phyloP scores from a whole-genome alignment of 2,113 vertebrate species.

The Promerops cafer region DNA sequence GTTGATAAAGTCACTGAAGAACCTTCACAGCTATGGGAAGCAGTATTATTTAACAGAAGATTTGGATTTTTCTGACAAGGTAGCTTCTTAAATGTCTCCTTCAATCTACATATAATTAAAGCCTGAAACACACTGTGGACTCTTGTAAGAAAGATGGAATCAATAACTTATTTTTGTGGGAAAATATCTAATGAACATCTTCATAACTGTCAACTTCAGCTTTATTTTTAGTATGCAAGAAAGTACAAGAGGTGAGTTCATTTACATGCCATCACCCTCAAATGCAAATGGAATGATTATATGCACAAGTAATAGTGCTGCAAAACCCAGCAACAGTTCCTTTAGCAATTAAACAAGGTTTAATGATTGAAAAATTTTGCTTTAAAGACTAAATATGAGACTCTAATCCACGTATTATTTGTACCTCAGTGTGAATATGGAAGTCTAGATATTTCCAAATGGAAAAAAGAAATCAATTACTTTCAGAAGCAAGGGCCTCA shows the following conservation, averaged over 20 bases:
- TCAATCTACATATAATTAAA: neutral
- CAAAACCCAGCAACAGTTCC: neutral
- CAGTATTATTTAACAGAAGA: neutral
- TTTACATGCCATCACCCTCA: neutral
- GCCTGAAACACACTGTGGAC: neutral
- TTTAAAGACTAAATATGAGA: neutral
- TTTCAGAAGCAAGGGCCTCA: neutral
- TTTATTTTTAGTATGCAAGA: neutral
- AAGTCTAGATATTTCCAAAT: neutral
- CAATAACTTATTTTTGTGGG: neutral
- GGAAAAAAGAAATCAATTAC: neutral
- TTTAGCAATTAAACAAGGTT: neutral
- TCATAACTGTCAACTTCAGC: neutral
- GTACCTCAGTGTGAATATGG: neutral
- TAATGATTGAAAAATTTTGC: neutral
- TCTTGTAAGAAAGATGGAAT: neutral
- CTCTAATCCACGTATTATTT: constrained; percentile 3
- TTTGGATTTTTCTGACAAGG: neutral
- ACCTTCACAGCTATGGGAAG: neutral
- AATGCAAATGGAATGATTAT: neutral
- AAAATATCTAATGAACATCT: neutral
- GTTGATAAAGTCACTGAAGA: neutral
- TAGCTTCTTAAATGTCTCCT: neutral
- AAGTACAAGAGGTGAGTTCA: neutral
- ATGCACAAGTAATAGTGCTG: neutral